These are phyloP conservation scores for Macroteleia sp. DNA, from an alignment of 2,888 invertebrate species.

Conservation along the genomic window DNA sequence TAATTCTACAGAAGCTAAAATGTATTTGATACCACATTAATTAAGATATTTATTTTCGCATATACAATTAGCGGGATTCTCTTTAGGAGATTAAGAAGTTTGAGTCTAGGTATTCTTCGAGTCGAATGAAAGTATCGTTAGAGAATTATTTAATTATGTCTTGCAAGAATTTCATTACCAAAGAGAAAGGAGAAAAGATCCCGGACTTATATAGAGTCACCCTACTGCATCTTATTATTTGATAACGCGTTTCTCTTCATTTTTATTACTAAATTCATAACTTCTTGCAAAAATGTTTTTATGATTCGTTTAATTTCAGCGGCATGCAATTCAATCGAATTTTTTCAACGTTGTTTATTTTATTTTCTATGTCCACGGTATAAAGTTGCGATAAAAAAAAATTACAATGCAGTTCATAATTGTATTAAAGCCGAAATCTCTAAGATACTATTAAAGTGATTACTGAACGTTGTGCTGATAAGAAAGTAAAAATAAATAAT, in stretches of 20 bases:
- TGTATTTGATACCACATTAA: slow-evolving; percentile 29
- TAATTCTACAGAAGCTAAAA: slow-evolving; percentile 8
- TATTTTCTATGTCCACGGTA: neutral
- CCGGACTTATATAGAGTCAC: slow-evolving; percentile 1
- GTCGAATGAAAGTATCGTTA: slow-evolving; percentile 2
- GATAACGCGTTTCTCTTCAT: slow-evolving; percentile 7
- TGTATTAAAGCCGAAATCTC: slow-evolving; percentile 2
- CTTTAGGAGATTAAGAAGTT: slow-evolving; percentile 28
- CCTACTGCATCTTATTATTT: slow-evolving; percentile 13
- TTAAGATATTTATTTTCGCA: slow-evolving; percentile 23
- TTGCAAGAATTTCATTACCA: slow-evolving; percentile 37
- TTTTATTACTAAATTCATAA: slow-evolving; percentile 31
- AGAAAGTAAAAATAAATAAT: neutral
- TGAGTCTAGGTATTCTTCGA: neutral
- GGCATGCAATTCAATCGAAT: slow-evolving; percentile 9
- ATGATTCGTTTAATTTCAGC: slow-evolving; percentile 16
- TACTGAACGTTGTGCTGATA: neutral
- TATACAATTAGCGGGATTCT: neutral
- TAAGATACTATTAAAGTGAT: neutral
- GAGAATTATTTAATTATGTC: slow-evolving; percentile 33
- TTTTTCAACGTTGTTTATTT: slow-evolving; percentile 6
- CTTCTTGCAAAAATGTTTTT: slow-evolving; percentile 12
- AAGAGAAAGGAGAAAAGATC: neutral
- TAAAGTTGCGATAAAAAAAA: too few species aligned
- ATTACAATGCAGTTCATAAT: neutral